Evolutionary conservation across 2,113 vertebrate species (phyloP).

Genomic region (Uria lomvia): DNA sequence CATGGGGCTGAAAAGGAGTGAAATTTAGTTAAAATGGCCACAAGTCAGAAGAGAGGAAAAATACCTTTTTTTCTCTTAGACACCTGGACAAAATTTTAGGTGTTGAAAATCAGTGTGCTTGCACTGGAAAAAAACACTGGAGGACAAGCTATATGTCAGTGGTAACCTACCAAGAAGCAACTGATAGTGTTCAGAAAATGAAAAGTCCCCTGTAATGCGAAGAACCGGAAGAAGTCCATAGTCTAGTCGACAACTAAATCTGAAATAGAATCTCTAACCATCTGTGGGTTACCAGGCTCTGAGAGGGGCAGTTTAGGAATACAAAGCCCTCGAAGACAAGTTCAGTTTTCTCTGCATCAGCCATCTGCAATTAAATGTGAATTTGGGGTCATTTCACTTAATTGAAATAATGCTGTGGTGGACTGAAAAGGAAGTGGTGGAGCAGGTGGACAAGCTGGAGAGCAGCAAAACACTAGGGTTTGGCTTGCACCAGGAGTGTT

Average conservation of each 20-base stretch:
- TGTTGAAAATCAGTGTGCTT: not conserved
- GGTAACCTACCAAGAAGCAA: not conserved
- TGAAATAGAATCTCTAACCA: not conserved
- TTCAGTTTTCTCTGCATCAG: not conserved
- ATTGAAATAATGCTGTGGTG: not conserved
- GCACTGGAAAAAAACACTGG: not conserved
- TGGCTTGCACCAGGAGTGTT: not conserved
- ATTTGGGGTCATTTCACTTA: not conserved
- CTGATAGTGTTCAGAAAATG: not conserved
- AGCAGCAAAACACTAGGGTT: not conserved
- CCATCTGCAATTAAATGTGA: not conserved
- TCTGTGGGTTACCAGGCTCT: not conserved
- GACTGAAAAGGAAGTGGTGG: not conserved
- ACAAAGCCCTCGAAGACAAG: not conserved
- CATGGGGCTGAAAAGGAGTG: not conserved
- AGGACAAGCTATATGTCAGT: not conserved
- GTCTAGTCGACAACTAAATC: not conserved
- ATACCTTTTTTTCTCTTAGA: not conserved
- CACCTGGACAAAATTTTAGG: not conserved
- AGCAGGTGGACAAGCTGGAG: not conserved
- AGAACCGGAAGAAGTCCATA: not conserved
- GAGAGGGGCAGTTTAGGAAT: not conserved
- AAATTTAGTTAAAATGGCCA: not conserved
- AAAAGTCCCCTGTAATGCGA: not conserved
- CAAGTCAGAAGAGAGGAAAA: not conserved